These are phyloP conservation scores for Elaphurus davidianus DNA, from an alignment of 2,113 vertebrate genomes.

Conservation along the genomic window DNA sequence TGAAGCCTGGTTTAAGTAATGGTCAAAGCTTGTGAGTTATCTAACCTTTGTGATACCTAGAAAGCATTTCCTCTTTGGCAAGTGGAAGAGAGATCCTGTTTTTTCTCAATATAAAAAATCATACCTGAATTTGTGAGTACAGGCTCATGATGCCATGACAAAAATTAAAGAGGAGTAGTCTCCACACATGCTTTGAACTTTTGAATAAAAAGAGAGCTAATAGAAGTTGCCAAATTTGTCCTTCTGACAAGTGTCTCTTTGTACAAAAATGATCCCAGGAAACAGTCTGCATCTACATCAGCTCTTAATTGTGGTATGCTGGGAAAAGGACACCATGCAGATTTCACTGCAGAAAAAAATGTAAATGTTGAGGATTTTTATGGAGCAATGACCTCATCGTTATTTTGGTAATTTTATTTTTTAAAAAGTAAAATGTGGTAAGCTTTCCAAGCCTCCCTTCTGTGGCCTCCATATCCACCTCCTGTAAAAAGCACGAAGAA, in stretches of 20 bases:
- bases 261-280: neutral
- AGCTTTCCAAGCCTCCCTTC: neutral
- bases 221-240: neutral
- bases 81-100: neutral
- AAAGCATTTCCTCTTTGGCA: neutral
- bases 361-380: neutral
- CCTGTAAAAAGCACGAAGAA: slow-evolving; percentile 52
- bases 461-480: neutral
- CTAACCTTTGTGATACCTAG: neutral
- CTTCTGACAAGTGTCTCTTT: neutral
- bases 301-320: neutral
- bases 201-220: neutral
- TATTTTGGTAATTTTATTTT: slow-evolving; percentile 18
- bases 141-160: neutral
- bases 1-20: neutral
- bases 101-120: slow-evolving; percentile 21
- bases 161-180: neutral
- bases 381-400: neutral
- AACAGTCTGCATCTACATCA: neutral
- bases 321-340: neutral
- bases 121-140: neutral
- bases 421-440: slow-evolving; percentile 29
- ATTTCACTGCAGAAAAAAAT: neutral
- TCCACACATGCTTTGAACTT: neutral
- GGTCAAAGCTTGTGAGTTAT: neutral